phyloP scores from a whole-genome alignment of 2,113 vertebrate genomes.

The Dasyornis broadbenti region DNA sequence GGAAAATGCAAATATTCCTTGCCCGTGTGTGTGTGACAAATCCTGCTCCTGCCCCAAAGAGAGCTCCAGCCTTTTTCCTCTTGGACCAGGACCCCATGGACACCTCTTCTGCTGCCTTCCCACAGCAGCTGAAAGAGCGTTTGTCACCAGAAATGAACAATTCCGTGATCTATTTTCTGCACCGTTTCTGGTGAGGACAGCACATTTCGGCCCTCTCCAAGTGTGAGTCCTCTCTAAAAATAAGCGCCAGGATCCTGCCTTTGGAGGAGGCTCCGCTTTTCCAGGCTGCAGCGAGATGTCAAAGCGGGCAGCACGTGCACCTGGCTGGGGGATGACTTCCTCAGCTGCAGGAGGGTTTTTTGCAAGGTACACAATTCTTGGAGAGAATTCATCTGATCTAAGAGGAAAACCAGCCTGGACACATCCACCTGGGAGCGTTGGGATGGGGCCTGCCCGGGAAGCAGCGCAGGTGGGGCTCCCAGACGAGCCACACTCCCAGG shows the following conservation, averaged over 20 bases:
- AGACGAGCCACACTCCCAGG: accelerated
- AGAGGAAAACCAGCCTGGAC: background rate
- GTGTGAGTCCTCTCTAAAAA: background rate
- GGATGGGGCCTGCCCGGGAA: background rate
- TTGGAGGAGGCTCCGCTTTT: background rate
- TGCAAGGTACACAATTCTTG: background rate
- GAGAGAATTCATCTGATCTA: background rate
- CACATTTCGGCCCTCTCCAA: background rate
- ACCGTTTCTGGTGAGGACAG: background rate
- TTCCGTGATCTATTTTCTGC: background rate
- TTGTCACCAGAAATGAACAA: background rate
- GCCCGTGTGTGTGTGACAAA: accelerated
- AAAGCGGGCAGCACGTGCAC: background rate
- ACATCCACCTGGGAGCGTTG: accelerated
- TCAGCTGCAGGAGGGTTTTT: background rate
- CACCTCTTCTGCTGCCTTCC: background rate
- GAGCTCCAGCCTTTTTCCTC: background rate
- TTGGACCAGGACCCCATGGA: accelerated
- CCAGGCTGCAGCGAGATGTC: background rate
- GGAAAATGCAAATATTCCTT: background rate
- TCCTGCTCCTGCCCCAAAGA: background rate
- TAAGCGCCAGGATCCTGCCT: background rate
- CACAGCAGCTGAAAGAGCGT: background rate
- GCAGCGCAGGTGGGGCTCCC: background rate
- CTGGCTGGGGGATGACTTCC: background rate